These are phyloP conservation scores for Bombus pyrosoma DNA, from an alignment of 1,140 invertebrate species.

Conservation along the genomic window DNA sequence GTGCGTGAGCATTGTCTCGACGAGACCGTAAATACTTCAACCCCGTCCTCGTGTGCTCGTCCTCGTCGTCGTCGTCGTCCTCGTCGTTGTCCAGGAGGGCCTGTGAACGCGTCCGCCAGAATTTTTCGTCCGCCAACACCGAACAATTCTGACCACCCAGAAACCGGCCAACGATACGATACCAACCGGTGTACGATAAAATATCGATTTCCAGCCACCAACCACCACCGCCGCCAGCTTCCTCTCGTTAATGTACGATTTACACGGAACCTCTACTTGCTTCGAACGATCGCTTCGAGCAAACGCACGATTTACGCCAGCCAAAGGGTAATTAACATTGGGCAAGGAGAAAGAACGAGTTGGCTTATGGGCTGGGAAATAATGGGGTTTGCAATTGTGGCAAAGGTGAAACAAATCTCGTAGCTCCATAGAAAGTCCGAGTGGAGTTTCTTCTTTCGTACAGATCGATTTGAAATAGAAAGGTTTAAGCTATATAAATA, in stretches of 20 bases:
- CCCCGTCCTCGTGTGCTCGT: slow-evolving; percentile 59
- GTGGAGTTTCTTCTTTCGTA: no score
- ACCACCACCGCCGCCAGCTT: neutral
- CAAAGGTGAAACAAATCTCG: neutral
- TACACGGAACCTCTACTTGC: slow-evolving; percentile 5
- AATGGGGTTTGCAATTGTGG: neutral
- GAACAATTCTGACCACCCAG: slow-evolving; percentile 66
- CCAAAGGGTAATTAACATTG: slow-evolving; percentile 20
- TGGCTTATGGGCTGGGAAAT: neutral
- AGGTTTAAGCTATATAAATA: no score
- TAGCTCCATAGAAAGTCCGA: no score
- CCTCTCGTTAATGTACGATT: slow-evolving; percentile 49
- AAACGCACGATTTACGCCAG: slow-evolving; percentile 6
- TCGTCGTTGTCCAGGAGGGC: slow-evolving; percentile 46
- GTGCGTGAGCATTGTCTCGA: slow-evolving; percentile 75
- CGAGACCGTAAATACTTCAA: slow-evolving; percentile 75
- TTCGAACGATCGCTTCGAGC: neutral
- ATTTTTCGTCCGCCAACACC: slow-evolving; percentile 53
- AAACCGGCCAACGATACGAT: slow-evolving; percentile 45
- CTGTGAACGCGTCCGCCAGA: slow-evolving; percentile 51
- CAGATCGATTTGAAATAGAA: no score
- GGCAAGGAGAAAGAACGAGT: neutral
- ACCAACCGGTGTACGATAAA: slow-evolving; percentile 28
- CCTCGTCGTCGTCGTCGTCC: neutral
- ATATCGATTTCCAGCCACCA: slow-evolving; percentile 46